Evolutionary conservation across 2,797 vertebrate genomes (phyloP), one percentile per base, ranked within the genome.

Genomic region (Borostomias antarcticus): DNA sequence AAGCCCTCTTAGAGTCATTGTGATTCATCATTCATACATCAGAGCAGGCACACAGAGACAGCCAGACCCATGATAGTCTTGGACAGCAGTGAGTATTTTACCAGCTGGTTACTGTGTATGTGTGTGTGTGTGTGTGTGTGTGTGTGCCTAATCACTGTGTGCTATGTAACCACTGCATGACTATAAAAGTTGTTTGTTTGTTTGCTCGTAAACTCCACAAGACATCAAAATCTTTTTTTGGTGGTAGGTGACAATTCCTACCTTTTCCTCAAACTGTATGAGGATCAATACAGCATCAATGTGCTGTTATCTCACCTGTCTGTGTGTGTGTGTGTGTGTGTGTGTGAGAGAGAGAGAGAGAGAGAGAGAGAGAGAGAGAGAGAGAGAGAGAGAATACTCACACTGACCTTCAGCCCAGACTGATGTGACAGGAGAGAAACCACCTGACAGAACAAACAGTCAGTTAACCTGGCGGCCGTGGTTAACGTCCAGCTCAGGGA

Each of bases 401-500:
- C 61, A 57, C 25, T 53, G 57, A 66, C 78, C 72, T 73, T 82
- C 73, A 75, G 64, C 65, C n/a, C 25, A 72, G 69, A 65, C 69
- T 66, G 69, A 52, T 63, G 47, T 68, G 72, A 60, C 64, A 23
- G 40, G 48, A 52, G 40, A 35, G 67, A 76, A 70, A 71, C 70
- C 66, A 80, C 72, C 63, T 65, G 65, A 72, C 48, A 74, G 72
- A 70, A 71, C 67, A 78, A 82, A 75, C 78, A 70, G 19, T 57
- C 53, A 48, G 29, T 26, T 58, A 70, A 66, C 51, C 58, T 72
- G 68, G 71, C 43, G 64, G 70, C 62, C 74, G 58, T 76, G 64
- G 40, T 45, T 45, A 45, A 17, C 40, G n/a, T 48, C 73, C 72
- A 68, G 68, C 73, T 47, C 50, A 33, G 52, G 45, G 17, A 26